These are phyloP conservation scores for Frankliniella intonsa DNA, from an alignment of 2,888 invertebrate species.

Conservation along the genomic window DNA sequence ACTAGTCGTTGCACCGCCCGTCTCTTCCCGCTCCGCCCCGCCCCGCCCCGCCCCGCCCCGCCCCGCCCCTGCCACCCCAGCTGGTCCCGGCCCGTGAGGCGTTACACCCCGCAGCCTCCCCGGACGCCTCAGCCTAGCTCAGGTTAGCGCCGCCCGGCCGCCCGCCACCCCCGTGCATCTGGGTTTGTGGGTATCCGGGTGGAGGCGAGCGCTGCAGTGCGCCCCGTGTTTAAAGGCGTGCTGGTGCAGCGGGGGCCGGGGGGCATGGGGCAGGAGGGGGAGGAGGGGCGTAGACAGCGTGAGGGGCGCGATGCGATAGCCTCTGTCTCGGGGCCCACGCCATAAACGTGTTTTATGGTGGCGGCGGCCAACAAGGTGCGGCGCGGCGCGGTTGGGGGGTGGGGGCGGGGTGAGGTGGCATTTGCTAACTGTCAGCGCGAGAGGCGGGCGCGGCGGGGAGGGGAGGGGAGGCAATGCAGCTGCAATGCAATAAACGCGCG, in stretches of 20 bases:
- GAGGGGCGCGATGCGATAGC: background rate
- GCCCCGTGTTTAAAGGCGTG: background rate
- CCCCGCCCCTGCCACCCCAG: too few species aligned
- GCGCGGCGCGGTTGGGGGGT: background rate
- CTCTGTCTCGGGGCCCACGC: background rate
- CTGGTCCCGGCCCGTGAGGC: too few species aligned
- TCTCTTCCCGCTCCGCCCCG: too few species aligned
- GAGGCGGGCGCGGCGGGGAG: background rate
- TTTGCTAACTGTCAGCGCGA: slow-evolving; percentile 1
- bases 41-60: too few species aligned
- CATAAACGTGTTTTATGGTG: slow-evolving; percentile 12
- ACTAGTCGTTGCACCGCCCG: too few species aligned
- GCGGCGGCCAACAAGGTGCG: slow-evolving; percentile 6
- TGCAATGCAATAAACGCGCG: background rate
- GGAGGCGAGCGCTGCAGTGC: background rate
- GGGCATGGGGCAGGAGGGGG: background rate
- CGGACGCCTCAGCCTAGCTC: too few species aligned
- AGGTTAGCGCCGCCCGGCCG: too few species aligned
- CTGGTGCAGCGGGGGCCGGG: background rate
- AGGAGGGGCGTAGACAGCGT: background rate
- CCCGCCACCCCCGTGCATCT: background rate
- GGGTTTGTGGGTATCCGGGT: background rate
- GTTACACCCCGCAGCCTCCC: too few species aligned
- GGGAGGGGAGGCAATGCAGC: background rate
- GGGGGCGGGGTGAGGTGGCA: background rate